A percentile compares a stretch with the other conserved stretches of the same genome.
phyloP scores from a whole-genome alignment of 2,888 invertebrate genomes.

The Stenurella melanura region DNA sequence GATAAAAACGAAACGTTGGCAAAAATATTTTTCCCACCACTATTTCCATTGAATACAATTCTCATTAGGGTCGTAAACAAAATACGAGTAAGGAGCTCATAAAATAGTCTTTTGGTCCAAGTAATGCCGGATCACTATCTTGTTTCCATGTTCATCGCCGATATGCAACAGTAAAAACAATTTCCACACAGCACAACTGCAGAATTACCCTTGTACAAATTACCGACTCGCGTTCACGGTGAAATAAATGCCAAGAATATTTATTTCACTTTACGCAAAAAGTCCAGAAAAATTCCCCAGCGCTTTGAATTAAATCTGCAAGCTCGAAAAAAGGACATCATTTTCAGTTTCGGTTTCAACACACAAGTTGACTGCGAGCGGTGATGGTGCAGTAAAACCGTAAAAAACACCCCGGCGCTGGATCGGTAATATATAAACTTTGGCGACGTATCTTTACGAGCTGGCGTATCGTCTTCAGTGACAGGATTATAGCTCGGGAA shows the following conservation, averaged over 20 bases:
- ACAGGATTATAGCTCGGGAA: conserved; percentile 56
- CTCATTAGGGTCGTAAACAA: not conserved
- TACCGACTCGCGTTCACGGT: not conserved
- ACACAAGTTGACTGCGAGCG: not conserved
- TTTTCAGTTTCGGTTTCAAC: conserved; percentile 22
- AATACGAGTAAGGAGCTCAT: not conserved
- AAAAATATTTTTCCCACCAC: too few species aligned
- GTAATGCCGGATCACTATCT: not conserved
- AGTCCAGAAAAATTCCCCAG: conserved; percentile 2
- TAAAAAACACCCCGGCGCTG: conserved; percentile 39
- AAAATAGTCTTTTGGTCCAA: not conserved
- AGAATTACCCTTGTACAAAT: not conserved
- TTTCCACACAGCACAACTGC: not conserved
- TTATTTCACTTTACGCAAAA: not conserved
- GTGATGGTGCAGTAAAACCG: conserved; percentile 24
- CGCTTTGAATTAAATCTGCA: not conserved
- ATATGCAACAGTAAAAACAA: conserved; percentile 11
- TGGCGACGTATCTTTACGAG: conserved; percentile 54
- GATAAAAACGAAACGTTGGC: too few species aligned
- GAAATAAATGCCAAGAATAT: conserved; percentile 8
- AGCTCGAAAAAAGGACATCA: not conserved
- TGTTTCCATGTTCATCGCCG: not conserved
- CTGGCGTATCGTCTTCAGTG: conserved; percentile 54
- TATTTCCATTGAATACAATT: too few species aligned
- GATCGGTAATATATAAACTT: conserved; percentile 48